A percentile compares a stretch with the other conserved stretches of the same genome.
Evolutionary conservation across 2,113 vertebrate species (phyloP).

Genomic region (Odocoileus virginianus): DNA sequence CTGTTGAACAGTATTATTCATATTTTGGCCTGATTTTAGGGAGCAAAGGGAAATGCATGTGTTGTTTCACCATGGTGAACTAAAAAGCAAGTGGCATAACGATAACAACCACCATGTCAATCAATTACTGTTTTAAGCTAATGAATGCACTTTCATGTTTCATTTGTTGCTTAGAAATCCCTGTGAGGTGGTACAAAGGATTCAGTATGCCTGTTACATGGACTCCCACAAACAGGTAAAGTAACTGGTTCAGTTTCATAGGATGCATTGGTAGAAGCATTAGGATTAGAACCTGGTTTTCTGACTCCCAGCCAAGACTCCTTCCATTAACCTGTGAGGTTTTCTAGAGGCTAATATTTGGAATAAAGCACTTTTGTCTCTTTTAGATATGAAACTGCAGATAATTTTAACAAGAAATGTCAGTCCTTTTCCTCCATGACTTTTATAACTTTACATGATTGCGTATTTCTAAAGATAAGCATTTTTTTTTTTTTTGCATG

Average conservation of each 20-base stretch:
- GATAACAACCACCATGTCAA: background rate
- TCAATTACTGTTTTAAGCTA: background rate
- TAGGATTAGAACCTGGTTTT: background rate
- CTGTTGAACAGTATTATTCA: background rate
- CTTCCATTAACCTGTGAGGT: background rate
- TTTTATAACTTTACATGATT: slow-evolving; percentile 47
- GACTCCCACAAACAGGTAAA: background rate
- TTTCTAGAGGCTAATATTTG: slow-evolving; percentile 50
- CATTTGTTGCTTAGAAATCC: background rate
- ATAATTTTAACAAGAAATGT: slow-evolving; percentile 55
- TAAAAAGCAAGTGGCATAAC: background rate
- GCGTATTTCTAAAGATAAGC: slow-evolving; percentile 62
- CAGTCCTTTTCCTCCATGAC: slow-evolving; percentile 39
- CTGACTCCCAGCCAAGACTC: background rate
- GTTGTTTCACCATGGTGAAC: background rate
- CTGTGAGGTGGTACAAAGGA: background rate
- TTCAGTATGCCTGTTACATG: background rate
- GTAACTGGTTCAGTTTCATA: background rate
- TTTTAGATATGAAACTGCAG: slow-evolving; percentile 34
- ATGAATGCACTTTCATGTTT: background rate
- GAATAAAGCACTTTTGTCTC: slow-evolving; percentile 43
- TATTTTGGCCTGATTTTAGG: background rate
- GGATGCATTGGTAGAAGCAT: background rate
- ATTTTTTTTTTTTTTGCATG: slow-evolving; percentile 52
- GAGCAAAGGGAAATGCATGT: background rate